phyloP scores from a whole-genome alignment of 1,140 invertebrate species.

The Centruroides sculpturatus region DNA sequence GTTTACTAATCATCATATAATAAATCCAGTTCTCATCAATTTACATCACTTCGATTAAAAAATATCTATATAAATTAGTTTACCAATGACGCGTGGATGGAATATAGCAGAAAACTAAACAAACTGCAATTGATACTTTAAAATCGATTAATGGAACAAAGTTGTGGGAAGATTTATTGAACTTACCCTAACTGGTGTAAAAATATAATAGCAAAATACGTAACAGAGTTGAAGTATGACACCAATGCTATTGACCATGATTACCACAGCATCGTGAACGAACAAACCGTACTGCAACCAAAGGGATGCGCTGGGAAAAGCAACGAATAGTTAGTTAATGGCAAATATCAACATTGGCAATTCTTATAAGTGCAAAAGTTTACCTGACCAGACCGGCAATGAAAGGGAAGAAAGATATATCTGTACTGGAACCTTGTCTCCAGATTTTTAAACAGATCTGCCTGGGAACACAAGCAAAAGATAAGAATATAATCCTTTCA shows the following conservation, averaged over 20 bases:
- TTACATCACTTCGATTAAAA: too few relatives aligned
- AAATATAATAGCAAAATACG: background rate
- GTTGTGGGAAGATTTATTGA: background rate
- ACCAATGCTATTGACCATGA: background rate
- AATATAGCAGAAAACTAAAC: too few relatives aligned
- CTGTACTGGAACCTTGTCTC: background rate
- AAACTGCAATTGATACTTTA: too few relatives aligned
- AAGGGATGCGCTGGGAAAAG: background rate
- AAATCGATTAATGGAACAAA: too few relatives aligned
- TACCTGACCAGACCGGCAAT: background rate
- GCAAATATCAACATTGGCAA: background rate
- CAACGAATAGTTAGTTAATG: background rate
- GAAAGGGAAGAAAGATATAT: constrained; percentile 1
- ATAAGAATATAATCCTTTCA: too few relatives aligned
- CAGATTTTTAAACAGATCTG: background rate
- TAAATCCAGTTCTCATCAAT: too few relatives aligned
- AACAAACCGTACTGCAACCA: constrained; percentile 2
- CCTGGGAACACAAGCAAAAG: background rate
- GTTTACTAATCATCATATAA: too few relatives aligned
- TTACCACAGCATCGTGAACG: background rate
- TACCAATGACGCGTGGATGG: too few relatives aligned
- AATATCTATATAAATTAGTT: too few relatives aligned
- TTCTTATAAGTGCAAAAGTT: background rate
- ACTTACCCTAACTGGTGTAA: background rate
- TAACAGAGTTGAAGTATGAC: background rate